phyloP scores from a whole-genome alignment of 2,797 vertebrate genomes.

The Bradypus variegatus region DNA sequence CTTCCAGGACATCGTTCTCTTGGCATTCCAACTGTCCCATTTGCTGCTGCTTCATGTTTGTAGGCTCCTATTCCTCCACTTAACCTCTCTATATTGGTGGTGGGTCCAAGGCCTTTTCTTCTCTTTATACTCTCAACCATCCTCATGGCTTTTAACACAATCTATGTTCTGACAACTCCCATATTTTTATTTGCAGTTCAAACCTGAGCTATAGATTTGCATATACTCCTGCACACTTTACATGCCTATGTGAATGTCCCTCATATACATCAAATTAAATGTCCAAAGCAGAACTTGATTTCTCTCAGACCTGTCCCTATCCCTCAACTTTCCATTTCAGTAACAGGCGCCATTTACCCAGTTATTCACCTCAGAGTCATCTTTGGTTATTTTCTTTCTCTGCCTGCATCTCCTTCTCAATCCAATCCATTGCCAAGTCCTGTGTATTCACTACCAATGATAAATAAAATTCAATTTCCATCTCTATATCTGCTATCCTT shows the following conservation, averaged over 20 bases:
- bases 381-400: background rate
- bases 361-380: background rate
- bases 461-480: background rate
- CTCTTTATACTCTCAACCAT: background rate
- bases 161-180: background rate
- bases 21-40: background rate
- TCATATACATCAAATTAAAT: background rate
- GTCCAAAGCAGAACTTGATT: background rate
- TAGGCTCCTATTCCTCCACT: background rate
- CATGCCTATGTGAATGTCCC: background rate
- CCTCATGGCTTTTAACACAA: background rate
- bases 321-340: background rate
- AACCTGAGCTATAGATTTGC: background rate
- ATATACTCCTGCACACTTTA: background rate
- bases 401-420: background rate
- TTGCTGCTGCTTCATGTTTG: background rate
- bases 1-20: background rate
- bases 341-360: background rate
- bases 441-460: background rate
- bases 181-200: background rate
- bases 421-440: background rate
- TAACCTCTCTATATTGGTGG: background rate
- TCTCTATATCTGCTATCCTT: background rate
- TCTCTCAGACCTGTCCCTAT: background rate
- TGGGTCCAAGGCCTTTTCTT: background rate